Evolutionary conservation across 1,140 invertebrate genomes (phyloP).

Genomic region (Battus philenor): DNA sequence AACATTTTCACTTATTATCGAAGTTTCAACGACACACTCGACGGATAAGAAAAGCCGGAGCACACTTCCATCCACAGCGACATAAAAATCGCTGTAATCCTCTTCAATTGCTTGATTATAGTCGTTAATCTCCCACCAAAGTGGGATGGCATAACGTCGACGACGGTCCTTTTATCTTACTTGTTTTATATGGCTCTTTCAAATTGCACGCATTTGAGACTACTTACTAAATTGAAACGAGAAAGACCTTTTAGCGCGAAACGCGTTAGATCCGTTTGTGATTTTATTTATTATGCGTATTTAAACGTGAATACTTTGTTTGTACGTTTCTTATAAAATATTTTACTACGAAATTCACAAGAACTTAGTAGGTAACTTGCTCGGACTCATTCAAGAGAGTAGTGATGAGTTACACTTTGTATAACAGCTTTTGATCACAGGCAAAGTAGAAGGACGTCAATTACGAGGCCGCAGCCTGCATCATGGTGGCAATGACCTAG

Average conservation of each 20-base stretch:
- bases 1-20: constrained; percentile 25
- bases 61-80: constrained; percentile 33
- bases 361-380: too few species aligned
- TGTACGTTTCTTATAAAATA: too few species aligned
- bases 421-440: too few species aligned
- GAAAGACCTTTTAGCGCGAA: constrained; percentile 17
- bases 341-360: too few species aligned
- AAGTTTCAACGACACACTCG: constrained; percentile 45
- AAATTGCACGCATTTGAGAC: constrained; percentile 58
- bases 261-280: too few species aligned
- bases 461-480: too few species aligned
- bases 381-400: too few species aligned
- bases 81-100: constrained; percentile 68
- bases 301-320: too few species aligned
- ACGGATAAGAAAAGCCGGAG: constrained; percentile 37
- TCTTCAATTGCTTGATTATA: constrained; percentile 66
- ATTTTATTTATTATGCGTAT: too few species aligned
- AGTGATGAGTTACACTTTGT: too few species aligned
- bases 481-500: too few species aligned
- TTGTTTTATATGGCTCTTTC: constrained; percentile 52
- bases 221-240: constrained; percentile 65
- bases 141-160: constrained; percentile 42
- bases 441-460: too few species aligned
- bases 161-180: constrained; percentile 42
- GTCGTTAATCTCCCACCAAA: constrained; percentile 60